Percentiles rank a stretch among this genome's conserved stretches.
phyloP scores from a whole-genome alignment of 2,888 invertebrate species.

The Hymenopus coronatus region DNA sequence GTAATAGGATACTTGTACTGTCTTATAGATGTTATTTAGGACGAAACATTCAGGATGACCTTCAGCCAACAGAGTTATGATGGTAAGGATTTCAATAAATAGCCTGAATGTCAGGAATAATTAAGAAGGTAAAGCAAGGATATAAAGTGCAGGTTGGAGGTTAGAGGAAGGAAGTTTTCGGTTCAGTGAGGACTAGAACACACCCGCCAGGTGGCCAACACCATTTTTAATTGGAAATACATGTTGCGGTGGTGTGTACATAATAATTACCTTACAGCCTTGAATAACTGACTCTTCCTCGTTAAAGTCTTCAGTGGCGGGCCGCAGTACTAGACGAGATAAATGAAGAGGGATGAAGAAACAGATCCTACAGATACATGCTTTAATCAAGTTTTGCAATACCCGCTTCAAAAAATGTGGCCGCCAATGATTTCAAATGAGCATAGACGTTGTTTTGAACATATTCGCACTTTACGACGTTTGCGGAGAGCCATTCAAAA shows the following conservation, averaged over 20 bases:
- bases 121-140: not conserved
- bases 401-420: no score
- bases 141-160: not conserved
- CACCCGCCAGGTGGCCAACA: conserved; percentile 4
- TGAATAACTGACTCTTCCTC: not conserved
- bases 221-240: conserved; percentile 3
- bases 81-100: not conserved
- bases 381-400: no score
- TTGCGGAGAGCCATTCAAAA: no score
- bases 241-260: not conserved
- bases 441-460: no score
- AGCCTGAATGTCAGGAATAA: not conserved
- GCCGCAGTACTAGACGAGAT: no score
- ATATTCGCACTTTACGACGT: no score
- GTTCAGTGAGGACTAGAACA: conserved; percentile 2
- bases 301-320: not conserved
- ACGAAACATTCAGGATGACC: no score
- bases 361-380: no score
- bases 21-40: no score
- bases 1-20: no score
- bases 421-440: no score
- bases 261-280: not conserved
- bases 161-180: not conserved
- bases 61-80: not conserved
- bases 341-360: no score